Base-by-base conservation (phyloP, 2,113 vertebrate species). In the Callithrix jacchus region DNA sequence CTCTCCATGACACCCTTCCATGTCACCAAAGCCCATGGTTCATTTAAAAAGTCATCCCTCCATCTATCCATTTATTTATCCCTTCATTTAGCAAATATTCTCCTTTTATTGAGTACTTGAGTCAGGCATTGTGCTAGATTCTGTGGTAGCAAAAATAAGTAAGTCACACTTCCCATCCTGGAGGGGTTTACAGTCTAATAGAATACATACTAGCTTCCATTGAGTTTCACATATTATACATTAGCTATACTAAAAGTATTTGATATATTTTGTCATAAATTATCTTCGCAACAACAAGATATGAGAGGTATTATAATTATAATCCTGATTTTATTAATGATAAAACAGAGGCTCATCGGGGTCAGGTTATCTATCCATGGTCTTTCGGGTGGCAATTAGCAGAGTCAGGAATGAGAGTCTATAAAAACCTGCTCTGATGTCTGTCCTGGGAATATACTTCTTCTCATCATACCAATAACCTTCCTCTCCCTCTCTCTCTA, bases 271-370 rank as follows among this genome's bases (percentile, higher is more conserved):
- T 40, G 18, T 49, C 20, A n/a, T 17, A 45, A 73, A 76, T 89
- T 81, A 47, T 61, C 74, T 71, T 42, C 66, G 89, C 61, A 71
- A 25, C 80, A 87, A 86, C 70, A 89, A 13, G 30, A 3, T 42
- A 35, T 77, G 9, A 68, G 52, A 25, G 35, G 7, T 68, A 68
- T 32, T 20, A 37, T 45, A 42, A 47, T 47, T 20, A 49, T 45
- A 73, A 54, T 68, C 84, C 71, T 54, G 45, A 79, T 68, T 91
- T 96, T 83, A 89, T 40, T 94, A 80, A 87, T 14, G 21, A 58
- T 42, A 77, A 94, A 87, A 89, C 21, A 21, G n/a, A 77, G 42
- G 45, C 64, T 82, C n/a, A 16, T n/a, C 0, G 0, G 45, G 32
- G 40, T 61, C 42, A 77, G 80, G 52, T 30, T 47, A 10, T 12